Percentiles rank a stretch among this genome's conserved stretches.
These are phyloP conservation scores for Heliothis peltigera DNA, from an alignment of 2,888 invertebrate species.

Conservation along the genomic window DNA sequence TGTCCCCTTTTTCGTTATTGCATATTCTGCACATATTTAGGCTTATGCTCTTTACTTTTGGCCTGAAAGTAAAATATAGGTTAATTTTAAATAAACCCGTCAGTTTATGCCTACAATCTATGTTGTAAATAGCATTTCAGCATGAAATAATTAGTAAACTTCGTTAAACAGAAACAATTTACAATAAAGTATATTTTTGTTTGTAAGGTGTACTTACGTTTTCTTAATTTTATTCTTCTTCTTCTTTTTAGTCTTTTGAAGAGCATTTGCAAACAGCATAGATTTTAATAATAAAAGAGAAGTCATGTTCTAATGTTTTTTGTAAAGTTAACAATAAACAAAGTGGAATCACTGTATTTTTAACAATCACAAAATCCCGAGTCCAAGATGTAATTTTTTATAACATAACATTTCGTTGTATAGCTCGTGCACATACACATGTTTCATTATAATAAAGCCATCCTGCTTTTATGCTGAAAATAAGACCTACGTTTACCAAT, in stretches of 20 bases:
- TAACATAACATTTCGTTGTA: not conserved
- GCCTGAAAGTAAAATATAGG: conserved; percentile 61
- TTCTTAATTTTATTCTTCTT: conserved; percentile 74
- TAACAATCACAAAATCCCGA: conserved; percentile 3
- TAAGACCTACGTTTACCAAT: too few relatives aligned
- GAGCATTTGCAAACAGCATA: conserved; percentile 79
- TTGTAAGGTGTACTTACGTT: conserved; percentile 68
- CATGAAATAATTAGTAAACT: not conserved
- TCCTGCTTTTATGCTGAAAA: conserved; percentile 22
- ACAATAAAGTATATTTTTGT: not conserved
- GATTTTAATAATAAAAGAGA: conserved; percentile 82
- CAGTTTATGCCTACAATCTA: not conserved
- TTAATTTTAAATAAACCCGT: not conserved
- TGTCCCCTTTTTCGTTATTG: conserved; percentile 74
- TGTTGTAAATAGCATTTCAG: not conserved
- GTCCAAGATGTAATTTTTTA: not conserved
- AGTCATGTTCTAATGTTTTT: conserved; percentile 69
- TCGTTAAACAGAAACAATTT: not conserved
- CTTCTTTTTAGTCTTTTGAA: conserved; percentile 77
- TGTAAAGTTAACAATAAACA: not conserved
- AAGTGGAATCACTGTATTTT: not conserved
- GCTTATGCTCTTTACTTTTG: conserved; percentile 57
- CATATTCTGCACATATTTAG: conserved; percentile 79
- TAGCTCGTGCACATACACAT: conserved; percentile 2
- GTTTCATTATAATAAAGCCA: not conserved